Percentiles rank a stretch among this genome's conserved stretches.
Evolutionary conservation across 1,140 invertebrate genomes (phyloP).

Genomic region (Papilio glaucus): DNA sequence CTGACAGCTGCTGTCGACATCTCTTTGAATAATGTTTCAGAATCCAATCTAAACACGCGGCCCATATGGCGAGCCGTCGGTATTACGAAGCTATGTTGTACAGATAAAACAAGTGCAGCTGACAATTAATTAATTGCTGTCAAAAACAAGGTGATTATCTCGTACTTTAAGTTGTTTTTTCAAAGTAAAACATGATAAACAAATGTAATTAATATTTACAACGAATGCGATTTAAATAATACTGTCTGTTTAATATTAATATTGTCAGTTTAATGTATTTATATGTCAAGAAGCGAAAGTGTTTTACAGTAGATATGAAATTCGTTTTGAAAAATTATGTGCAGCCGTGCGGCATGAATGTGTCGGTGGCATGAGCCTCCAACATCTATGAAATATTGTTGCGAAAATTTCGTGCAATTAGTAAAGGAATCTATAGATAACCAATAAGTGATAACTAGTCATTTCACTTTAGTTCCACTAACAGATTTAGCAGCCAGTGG

Average conservation of each 20-base stretch:
- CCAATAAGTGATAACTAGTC: not conserved
- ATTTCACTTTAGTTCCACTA: not conserved
- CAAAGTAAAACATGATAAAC: not conserved
- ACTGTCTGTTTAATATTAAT: not conserved
- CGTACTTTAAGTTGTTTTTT: slow-evolving; percentile 9
- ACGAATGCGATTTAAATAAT: not conserved
- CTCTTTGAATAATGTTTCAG: slow-evolving; percentile 50
- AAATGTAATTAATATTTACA: slow-evolving; percentile 20
- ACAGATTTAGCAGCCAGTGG: not conserved
- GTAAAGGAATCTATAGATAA: too few relatives aligned
- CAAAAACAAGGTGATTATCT: slow-evolving; percentile 13
- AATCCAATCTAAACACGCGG: slow-evolving; percentile 48
- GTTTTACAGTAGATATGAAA: not conserved
- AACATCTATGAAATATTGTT: too few relatives aligned
- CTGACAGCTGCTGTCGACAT: slow-evolving; percentile 43
- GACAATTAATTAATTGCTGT: slow-evolving; percentile 46
- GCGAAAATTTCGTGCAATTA: too few relatives aligned
- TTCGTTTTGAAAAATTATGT: not conserved
- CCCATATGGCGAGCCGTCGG: slow-evolving; percentile 44
- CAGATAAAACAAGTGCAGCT: slow-evolving; percentile 49
- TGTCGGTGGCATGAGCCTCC: too few relatives aligned
- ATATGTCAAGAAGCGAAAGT: not conserved
- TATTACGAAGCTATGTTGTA: slow-evolving; percentile 9
- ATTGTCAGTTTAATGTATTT: not conserved
- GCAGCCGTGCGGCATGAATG: not conserved